Base-by-base conservation (phyloP, 2,888 invertebrate species). In the Agonopterix heracliana region DNA sequence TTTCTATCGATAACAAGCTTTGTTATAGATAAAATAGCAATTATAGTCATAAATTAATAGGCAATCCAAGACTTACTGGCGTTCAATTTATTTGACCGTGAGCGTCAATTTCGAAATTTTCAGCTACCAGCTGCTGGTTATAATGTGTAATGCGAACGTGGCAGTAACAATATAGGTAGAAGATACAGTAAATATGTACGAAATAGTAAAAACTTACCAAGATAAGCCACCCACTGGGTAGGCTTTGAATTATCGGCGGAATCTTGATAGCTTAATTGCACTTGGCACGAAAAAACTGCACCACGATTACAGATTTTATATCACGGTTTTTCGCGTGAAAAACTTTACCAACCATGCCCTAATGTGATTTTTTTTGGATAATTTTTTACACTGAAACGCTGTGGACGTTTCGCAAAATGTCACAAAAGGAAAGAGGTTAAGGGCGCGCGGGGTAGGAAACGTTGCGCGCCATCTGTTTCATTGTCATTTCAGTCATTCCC, bases 211-310 rank as follows among this genome's bases (percentile, higher is more conserved):
- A 60, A 81, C 90, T 90, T 79, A 92, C 92, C 92, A 91, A 90
- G 88, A 86, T 90, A 89, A 91, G 93, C 93, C 93, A 93, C 93
- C 93, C 93, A 91, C 90, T 92, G 93, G 93, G 93, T 91, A 91
- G 93, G 92, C 91, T 91, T 90, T 89, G 90, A 90, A 89, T 92
- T 93, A 91, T 91, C 90, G 93, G 91, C 93, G 93, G 93, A 94
- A 94, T 94, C 92, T 92, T 93, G 93, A 90, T 91, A 90, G 92
- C 90, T 92, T 93, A 89, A 73, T 85, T 75, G 85, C 89, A 89
- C 89, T 87, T 82, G 82, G 85, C 85, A 85, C 84, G 77, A 81
- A 83, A 87, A 88, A 89, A 87, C 78, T 77, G 73, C 78, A 82
- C 78, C 77, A 81, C 87, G 78, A 76, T 77, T 74, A 73, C 58